Percentiles rank a stretch among this genome's conserved stretches.
Evolutionary conservation across 2,888 invertebrate genomes (phyloP).

Genomic region (Punctoribates punctum): DNA sequence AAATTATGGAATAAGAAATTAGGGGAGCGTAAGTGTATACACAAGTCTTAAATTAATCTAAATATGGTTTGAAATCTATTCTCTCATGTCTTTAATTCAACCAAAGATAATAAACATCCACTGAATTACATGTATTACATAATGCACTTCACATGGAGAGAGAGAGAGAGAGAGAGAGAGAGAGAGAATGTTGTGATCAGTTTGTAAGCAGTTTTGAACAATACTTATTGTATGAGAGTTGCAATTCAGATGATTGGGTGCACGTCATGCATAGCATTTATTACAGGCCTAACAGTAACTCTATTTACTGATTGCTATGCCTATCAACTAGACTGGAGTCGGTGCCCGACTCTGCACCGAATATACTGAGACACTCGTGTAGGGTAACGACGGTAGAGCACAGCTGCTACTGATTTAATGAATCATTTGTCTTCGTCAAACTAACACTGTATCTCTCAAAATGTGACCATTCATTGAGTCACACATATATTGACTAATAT

Average conservation of each 20-base stretch:
- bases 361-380: slow-evolving; percentile 5
- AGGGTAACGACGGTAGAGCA: slow-evolving; percentile 31
- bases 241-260: slow-evolving; percentile 28
- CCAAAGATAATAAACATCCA: too few relatives aligned
- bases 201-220: slow-evolving; percentile 17
- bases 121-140: background rate
- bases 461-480: slow-evolving; percentile 15
- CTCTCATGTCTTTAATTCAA: too few relatives aligned
- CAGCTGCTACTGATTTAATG: slow-evolving; percentile 38
- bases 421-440: slow-evolving; percentile 37
- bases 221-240: too few relatives aligned
- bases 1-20: too few relatives aligned
- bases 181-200: background rate
- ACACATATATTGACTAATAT: background rate
- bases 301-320: slow-evolving; percentile 31
- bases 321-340: background rate
- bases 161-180: background rate
- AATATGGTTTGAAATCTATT: too few relatives aligned
- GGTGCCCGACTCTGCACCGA: background rate
- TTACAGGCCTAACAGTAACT: slow-evolving; percentile 11
- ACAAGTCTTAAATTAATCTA: too few relatives aligned
- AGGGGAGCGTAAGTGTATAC: too few relatives aligned
- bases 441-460: background rate
- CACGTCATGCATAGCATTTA: slow-evolving; percentile 33
- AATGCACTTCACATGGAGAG: slow-evolving; percentile 3